A percentile compares a stretch with the other conserved stretches of the same genome.
Conservation (phyloP, 37 sponge, comb jelly and placozoan species). For the Tethya wilhelma region DNA sequence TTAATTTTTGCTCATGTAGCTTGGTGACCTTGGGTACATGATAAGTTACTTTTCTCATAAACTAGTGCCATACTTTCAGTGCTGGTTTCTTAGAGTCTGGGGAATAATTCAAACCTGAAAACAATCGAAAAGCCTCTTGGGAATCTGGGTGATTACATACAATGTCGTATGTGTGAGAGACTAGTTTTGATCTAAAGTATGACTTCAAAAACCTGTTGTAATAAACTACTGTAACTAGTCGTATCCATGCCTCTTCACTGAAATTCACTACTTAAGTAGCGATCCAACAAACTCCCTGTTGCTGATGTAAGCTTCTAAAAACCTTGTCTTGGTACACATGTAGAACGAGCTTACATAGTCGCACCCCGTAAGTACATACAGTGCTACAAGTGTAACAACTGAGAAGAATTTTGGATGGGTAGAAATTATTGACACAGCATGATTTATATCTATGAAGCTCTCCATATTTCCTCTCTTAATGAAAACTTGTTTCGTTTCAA, state of each 20-base stretch:
- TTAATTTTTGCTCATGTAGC: background rate
- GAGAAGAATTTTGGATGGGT: background rate
- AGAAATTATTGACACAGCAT: background rate
- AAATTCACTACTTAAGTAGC: background rate
- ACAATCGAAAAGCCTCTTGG: background rate
- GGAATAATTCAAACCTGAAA: constrained; percentile 7
- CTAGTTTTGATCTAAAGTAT: background rate
- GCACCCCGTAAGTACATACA: constrained; percentile 12
- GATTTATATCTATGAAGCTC: background rate
- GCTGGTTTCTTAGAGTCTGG: background rate
- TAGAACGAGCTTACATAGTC: constrained; percentile 22
- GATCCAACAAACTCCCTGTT: background rate
- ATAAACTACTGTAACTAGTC: background rate
- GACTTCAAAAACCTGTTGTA: background rate
- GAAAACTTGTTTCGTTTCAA: constrained; percentile 3
- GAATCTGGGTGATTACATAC: constrained; percentile 1
- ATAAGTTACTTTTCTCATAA: constrained; percentile 9
- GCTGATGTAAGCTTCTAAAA: background rate
- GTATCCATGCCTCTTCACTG: background rate
- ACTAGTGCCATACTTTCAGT: background rate
- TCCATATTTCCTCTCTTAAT: background rate
- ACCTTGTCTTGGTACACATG: background rate
- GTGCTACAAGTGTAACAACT: constrained; percentile 8
- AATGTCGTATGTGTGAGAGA: background rate
- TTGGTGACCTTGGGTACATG: constrained; percentile 6